These are phyloP conservation scores for Neocrepidodera transversa DNA, from an alignment of 2,888 invertebrate species.

Conservation along the genomic window DNA sequence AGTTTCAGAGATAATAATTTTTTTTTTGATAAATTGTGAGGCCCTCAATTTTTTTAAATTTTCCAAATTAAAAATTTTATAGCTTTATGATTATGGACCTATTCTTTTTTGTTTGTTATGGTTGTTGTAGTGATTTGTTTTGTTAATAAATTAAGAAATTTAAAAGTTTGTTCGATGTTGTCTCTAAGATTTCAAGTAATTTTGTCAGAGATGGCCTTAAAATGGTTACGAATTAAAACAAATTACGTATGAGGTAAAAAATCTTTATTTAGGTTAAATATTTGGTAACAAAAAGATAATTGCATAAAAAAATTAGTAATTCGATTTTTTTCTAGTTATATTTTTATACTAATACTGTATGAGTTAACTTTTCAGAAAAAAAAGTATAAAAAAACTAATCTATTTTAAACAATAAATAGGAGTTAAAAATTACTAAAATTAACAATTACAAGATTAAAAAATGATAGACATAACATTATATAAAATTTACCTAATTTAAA, in stretches of 20 bases:
- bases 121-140: no score
- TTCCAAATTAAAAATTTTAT: no score
- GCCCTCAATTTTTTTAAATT: no score
- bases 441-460: slow-evolving; percentile 29
- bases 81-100: no score
- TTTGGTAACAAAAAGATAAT: slow-evolving; percentile 59
- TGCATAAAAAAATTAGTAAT: slow-evolving; percentile 44
- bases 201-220: no score
- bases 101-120: no score
- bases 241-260: slow-evolving; percentile 18
- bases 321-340: slow-evolving; percentile 15
- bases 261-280: slow-evolving; percentile 45
- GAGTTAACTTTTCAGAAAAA: slow-evolving; percentile 17
- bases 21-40: no score
- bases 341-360: slow-evolving; percentile 22
- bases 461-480: slow-evolving; percentile 30
- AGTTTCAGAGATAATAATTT: no score
- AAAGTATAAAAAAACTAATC: slow-evolving; percentile 4
- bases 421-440: slow-evolving; percentile 23
- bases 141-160: no score
- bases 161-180: no score
- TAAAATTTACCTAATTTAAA: slow-evolving; percentile 20
- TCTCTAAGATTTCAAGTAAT: no score
- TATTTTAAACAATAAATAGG: slow-evolving; percentile 28
- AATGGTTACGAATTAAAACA: no score